Evolutionary conservation across 2,888 invertebrate species (phyloP).

Genomic region (Schrankia costaestrigalis): DNA sequence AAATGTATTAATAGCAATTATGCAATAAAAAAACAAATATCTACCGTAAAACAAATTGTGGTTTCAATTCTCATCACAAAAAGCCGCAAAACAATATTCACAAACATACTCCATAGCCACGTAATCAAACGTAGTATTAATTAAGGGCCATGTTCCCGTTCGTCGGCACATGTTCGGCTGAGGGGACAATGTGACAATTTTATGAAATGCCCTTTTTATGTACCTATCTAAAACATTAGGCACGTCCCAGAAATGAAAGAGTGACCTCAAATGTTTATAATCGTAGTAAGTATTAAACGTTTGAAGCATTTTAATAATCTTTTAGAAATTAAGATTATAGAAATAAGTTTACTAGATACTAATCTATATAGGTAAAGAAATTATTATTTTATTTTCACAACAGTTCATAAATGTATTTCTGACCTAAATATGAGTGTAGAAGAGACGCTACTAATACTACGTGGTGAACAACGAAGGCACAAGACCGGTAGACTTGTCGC

Average conservation of each 20-base stretch:
- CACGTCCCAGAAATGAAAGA: constrained; percentile 16
- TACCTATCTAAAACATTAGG: constrained; percentile 18
- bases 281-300: constrained; percentile 6
- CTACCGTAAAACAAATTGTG: neutral
- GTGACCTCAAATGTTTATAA: constrained; percentile 11
- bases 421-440: too few species aligned
- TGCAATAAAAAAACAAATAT: too few species aligned
- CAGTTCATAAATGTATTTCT: too few species aligned
- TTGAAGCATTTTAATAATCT: too few species aligned
- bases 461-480: too few species aligned
- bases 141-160: constrained; percentile 30
- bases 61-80: constrained; percentile 8
- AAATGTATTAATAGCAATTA: too few species aligned
- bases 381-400: too few species aligned
- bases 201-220: constrained; percentile 22
- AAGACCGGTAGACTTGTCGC: too few species aligned
- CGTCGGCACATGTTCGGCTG: constrained; percentile 17
- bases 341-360: too few species aligned
- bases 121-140: constrained; percentile 32
- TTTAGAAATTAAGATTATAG: too few species aligned
- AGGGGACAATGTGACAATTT: constrained; percentile 28
- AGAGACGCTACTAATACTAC: too few species aligned
- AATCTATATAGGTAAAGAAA: too few species aligned
- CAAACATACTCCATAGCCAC: constrained; percentile 10
- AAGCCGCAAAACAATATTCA: constrained; percentile 9